Percentiles rank a stretch among this genome's conserved stretches.
Conservation (phyloP, 2,797 vertebrate genomes). For the Synanceia verrucosa region DNA sequence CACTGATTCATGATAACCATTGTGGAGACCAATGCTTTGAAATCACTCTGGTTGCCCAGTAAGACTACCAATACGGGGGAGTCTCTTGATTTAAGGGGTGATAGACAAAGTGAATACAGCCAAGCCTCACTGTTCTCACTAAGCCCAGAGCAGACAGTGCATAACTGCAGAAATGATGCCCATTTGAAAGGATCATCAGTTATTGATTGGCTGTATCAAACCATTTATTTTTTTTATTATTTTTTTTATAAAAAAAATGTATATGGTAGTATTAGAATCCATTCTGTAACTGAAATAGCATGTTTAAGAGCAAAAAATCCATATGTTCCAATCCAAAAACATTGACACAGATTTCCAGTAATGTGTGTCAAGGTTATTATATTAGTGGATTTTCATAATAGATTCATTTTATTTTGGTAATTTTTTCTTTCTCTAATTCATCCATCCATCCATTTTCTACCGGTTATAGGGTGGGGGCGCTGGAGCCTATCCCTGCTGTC, state of each 20-base stretch:
- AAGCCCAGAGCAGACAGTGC: conserved; percentile 23
- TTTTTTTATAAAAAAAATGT: neutral
- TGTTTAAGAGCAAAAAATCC: no score
- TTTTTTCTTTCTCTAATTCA: no score
- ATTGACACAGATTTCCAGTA: neutral
- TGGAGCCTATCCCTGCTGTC: no score
- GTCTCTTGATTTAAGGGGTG: conserved; percentile 67
- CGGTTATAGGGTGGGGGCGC: no score
- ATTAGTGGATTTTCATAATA: no score
- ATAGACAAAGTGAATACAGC: conserved; percentile 53
- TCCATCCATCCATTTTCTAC: no score
- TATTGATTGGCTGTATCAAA: conserved; percentile 1
- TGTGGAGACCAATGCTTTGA: conserved; percentile 62
- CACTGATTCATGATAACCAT: conserved; percentile 71
- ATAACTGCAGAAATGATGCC: conserved; percentile 8
- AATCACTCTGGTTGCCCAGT: conserved; percentile 65
- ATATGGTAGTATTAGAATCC: neutral
- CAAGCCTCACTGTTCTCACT: conserved; percentile 40
- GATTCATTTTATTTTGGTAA: no score
- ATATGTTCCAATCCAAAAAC: no score
- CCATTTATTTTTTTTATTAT: neutral
- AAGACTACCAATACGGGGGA: conserved; percentile 64
- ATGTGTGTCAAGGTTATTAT: no score
- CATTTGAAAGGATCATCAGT: conserved; percentile 21
- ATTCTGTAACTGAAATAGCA: neutral